Evolutionary conservation across 2,888 invertebrate species (phyloP).

Genomic region (Idaea aversata): DNA sequence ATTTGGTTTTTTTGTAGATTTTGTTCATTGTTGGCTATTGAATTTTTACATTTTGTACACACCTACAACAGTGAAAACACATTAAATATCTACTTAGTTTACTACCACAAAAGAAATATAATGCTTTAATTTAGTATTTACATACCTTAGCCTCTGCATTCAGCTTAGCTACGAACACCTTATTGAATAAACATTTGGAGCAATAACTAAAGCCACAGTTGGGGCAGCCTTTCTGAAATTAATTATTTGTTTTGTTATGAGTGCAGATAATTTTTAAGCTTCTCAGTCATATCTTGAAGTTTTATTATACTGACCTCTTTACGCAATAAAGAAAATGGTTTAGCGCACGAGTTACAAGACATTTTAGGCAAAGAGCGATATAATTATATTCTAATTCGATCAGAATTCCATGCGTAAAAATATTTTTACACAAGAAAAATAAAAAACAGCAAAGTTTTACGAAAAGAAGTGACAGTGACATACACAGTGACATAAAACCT

Average conservation of each 20-base stretch:
- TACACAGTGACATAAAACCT: too few species aligned
- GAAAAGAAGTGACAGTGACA: too few species aligned
- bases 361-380: slow-evolving; percentile 51
- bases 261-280: slow-evolving; percentile 4
- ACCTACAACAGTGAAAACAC: slow-evolving; percentile 48
- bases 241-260: slow-evolving; percentile 6
- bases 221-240: slow-evolving; percentile 88
- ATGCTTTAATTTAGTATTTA: slow-evolving; percentile 21
- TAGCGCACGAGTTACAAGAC: slow-evolving; percentile 87
- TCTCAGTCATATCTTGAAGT: slow-evolving; percentile 2
- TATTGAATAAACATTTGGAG: slow-evolving; percentile 88
- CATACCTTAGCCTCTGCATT: slow-evolving; percentile 85
- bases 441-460: too few species aligned
- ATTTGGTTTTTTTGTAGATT: slow-evolving; percentile 29
- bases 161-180: slow-evolving; percentile 83
- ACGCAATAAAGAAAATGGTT: slow-evolving; percentile 85
- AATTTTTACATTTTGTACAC: slow-evolving; percentile 59
- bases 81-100: not conserved
- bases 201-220: slow-evolving; percentile 92
- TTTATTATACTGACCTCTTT: slow-evolving; percentile 81
- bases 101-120: not conserved
- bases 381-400: too few species aligned
- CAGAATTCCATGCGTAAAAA: too few species aligned
- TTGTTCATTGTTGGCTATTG: slow-evolving; percentile 25
- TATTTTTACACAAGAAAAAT: too few species aligned